Evolutionary conservation across 2,113 vertebrate genomes (phyloP), one percentile per base, ranked within the genome.

Genomic region (Gorilla gorilla): DNA sequence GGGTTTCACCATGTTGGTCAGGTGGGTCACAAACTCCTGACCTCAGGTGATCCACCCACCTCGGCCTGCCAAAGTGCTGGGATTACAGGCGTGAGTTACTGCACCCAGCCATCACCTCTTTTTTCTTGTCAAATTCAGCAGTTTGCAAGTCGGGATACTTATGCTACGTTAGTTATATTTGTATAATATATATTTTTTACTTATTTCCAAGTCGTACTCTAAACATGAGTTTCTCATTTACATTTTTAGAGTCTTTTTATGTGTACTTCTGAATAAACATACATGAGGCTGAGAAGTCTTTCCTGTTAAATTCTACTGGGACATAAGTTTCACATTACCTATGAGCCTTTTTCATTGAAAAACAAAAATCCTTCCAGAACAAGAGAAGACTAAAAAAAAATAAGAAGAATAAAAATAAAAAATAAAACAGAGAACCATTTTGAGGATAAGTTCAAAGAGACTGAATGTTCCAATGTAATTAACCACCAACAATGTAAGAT

Each of bases 381-480:
- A 64, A 64, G 61, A 61, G 59, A 64, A 64, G 61, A 27, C 61
- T 64, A 32, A 64, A 64, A 82, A 64, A 30, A 64, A 64, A 64
- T 14, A 64, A 32, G 27, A 64, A 30, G 12, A 64, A 64, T 64
- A 64, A 64, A 64, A 64, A 64, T 32, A 13, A 64, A 64, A 64
- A 32, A 32, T 14, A 64, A 32, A 64, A 64, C 57, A 59, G 23
- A 88, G 72, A 45, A 45, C 5, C 25, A 20, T 89, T 75, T 72
- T 89, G 86, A 90, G 11, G 38, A 79, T 93, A 91, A 68, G 52
- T 87, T 98, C 80, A 94, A 96, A 90, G 73, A 86, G 61, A 57
- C 78, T 81, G 38, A 84, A 32, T 61, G 40, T 55, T 70, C 64
- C 93, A 95, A 70, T 59, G n/a, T 50, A 82, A 89, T 92, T 85